Base-by-base conservation (phyloP, 2,113 vertebrate genomes). In the Nesospiza acunhae region DNA sequence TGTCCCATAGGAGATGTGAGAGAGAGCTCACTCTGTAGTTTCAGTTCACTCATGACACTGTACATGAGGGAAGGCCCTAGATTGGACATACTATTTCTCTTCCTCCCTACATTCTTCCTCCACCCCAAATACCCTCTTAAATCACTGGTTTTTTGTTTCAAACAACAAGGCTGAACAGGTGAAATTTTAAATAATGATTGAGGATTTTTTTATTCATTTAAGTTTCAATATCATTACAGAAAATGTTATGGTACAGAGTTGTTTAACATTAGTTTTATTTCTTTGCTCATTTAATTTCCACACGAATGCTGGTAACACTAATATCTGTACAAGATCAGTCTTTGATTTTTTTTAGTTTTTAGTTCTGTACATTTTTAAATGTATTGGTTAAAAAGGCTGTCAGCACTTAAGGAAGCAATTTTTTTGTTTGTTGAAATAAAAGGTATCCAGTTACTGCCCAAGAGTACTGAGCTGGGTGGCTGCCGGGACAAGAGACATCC, bases 171-270 rank as follows among this genome's bases (percentile, higher is more conserved):
- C 97, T 94, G 95, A 97, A 90, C 97, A 94, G 87, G 85, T 92
- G 91, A 90, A 94, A 95, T 98, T 99, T 99, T 99, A 99, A 98
- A 99, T 99, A 99, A 99, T 99, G 99, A 99, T 98, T 98, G 98
- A 99, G 98, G 98, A 99, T 98, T 99, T 99, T 99, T 99, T 99
- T 99, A 99, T 99, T 98, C 97, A 99, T 98, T 98, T 99, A 99
- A 98, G 99, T 99, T 99, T 99, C 98, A 99, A 98, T 99, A 99
- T 99, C 99, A 99, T 99, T 99, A 99, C 99, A 99, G 99, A 99
- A 99, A 99, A 99, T 99, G 98, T 99, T 99, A 99, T 99, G 98
- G 99, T 99, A 99, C 99, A 99, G 99, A 99, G 98, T 99, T 99
- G 98, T 99, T 99, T 98, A 99, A 99, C 99, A 98, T 99, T 98